Conservation (phyloP, 2,888 invertebrate genomes). For the Tetheella fluctuosa region DNA sequence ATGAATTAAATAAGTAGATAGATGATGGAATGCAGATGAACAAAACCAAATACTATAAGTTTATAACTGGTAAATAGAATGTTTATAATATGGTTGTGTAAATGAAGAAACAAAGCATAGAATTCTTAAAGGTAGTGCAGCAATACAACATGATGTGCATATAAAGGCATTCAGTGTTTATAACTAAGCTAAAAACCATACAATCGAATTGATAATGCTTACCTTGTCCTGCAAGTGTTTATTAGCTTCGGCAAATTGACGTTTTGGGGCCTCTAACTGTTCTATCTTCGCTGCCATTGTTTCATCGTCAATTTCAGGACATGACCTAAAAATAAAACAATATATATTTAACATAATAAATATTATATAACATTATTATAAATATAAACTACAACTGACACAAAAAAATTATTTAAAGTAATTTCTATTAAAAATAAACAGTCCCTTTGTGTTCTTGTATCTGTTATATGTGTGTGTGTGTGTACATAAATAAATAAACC, state of each 20-base stretch:
- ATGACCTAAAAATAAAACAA: slow-evolving; percentile 58
- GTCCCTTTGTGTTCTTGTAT: too few relatives aligned
- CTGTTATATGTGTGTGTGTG: too few relatives aligned
- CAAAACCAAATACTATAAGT: too few relatives aligned
- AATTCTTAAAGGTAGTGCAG: neutral
- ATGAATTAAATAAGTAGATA: too few relatives aligned
- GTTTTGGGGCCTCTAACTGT: slow-evolving; percentile 84
- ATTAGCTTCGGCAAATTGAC: slow-evolving; percentile 86
- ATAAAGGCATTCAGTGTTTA: neutral
- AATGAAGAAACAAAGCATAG: neutral
- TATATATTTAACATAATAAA: too few relatives aligned
- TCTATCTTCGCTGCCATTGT: slow-evolving; percentile 82
- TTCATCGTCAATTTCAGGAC: slow-evolving; percentile 83
- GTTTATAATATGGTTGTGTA: neutral
- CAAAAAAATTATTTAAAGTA: too few relatives aligned
- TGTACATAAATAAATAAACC: too few relatives aligned
- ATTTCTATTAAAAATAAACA: too few relatives aligned
- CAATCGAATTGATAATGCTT: slow-evolving; percentile 2
- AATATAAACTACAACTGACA: too few relatives aligned
- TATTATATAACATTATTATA: too few relatives aligned
- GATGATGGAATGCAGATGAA: too few relatives aligned
- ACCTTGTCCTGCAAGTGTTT: slow-evolving; percentile 86
- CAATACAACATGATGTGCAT: neutral
- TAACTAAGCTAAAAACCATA: neutral
- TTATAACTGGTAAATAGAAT: neutral